phyloP scores from a whole-genome alignment of 2,888 invertebrate species.

The Schizotus pectinicornis region DNA sequence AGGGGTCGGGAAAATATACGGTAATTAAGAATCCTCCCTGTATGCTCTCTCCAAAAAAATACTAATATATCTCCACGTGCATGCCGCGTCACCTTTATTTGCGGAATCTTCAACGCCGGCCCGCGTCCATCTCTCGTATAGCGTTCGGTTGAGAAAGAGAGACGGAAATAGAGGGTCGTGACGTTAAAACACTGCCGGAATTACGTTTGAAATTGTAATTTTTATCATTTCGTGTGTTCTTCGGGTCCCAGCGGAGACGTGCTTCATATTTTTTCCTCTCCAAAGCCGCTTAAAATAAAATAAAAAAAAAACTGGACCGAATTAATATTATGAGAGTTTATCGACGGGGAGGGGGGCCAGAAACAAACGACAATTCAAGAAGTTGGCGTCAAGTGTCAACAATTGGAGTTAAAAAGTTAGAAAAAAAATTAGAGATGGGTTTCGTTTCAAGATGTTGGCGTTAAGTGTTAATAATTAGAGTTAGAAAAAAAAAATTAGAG shows the following conservation, averaged over 20 bases:
- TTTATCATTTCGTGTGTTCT: slow-evolving; percentile 34
- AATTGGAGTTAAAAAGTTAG: too few relatives aligned
- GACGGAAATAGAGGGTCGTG: background rate
- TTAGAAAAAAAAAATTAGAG: too few relatives aligned
- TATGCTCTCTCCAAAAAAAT: slow-evolving; percentile 29
- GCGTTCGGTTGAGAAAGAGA: slow-evolving; percentile 6
- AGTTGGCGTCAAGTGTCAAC: too few relatives aligned
- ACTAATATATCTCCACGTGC: slow-evolving; percentile 31
- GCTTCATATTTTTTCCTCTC: slow-evolving; percentile 22
- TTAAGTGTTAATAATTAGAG: too few relatives aligned
- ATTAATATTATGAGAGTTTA: slow-evolving; percentile 9
- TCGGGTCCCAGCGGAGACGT: slow-evolving; percentile 30
- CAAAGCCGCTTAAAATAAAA: too few relatives aligned
- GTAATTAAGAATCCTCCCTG: slow-evolving; percentile 37
- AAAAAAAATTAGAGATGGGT: too few relatives aligned
- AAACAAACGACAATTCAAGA: too few relatives aligned
- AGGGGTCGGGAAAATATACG: slow-evolving; percentile 32
- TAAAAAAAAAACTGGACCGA: slow-evolving; percentile 11
- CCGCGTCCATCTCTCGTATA: slow-evolving; percentile 8
- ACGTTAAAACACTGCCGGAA: slow-evolving; percentile 7
- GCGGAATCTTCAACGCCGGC: slow-evolving; percentile 14
- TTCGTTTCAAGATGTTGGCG: too few relatives aligned
- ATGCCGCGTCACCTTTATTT: slow-evolving; percentile 28
- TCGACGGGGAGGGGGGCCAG: too few relatives aligned
- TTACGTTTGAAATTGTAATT: slow-evolving; percentile 32